Conservation (phyloP, 1,140 invertebrate genomes). For the Vollenhovia emeryi region DNA sequence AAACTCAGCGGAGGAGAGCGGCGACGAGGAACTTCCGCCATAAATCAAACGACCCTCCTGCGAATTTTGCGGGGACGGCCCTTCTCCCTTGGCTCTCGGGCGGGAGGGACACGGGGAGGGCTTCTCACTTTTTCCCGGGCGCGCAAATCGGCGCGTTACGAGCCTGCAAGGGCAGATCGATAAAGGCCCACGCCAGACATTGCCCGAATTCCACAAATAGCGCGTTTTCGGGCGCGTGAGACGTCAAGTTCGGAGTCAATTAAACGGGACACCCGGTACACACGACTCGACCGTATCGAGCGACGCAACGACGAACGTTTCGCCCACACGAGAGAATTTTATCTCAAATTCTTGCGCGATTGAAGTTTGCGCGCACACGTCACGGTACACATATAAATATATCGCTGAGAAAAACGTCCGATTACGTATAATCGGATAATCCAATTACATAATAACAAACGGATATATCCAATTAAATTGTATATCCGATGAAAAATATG, state of each 20-base stretch:
- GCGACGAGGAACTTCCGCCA: constrained; percentile 56
- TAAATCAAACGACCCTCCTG: constrained; percentile 76
- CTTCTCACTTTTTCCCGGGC: constrained; percentile 62
- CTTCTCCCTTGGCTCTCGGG: constrained; percentile 20
- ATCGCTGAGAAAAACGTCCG: no score
- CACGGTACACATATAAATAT: no score
- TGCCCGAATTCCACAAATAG: constrained; percentile 68
- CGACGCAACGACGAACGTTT: not conserved
- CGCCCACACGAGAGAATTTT: not conserved
- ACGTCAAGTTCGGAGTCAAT: constrained; percentile 52
- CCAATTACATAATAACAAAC: no score
- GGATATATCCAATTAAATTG: no score
- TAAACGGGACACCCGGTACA: constrained; percentile 52
- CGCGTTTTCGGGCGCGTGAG: constrained; percentile 36
- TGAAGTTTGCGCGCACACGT: not conserved
- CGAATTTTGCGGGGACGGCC: constrained; percentile 66
- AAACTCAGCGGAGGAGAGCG: constrained; percentile 59
- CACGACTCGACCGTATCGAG: not conserved
- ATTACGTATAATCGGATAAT: no score
- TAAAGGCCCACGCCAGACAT: constrained; percentile 60
- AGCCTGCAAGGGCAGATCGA: constrained; percentile 63
- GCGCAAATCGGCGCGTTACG: constrained; percentile 60
- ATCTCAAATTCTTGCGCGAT: constrained; percentile 23
- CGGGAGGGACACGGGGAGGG: not conserved
- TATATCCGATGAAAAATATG: no score